phyloP scores from a whole-genome alignment of 2,113 vertebrate genomes.

The Pelecanoides urinatrix region DNA sequence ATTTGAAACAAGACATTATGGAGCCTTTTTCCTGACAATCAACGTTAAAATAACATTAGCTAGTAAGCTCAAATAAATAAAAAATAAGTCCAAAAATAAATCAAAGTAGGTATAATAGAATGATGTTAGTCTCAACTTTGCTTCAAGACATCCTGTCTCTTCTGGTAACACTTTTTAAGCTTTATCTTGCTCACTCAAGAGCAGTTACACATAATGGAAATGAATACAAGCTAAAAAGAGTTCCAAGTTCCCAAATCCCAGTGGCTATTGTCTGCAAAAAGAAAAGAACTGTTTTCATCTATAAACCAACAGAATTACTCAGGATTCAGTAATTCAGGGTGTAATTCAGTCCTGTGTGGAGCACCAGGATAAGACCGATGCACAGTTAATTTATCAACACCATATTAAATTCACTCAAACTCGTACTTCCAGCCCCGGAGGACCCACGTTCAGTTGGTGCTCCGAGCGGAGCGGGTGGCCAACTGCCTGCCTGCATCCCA shows the following conservation, averaged over 20 bases:
- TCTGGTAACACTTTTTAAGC: neutral
- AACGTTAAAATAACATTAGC: constrained; percentile 15
- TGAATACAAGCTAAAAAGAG: neutral
- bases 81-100: constrained; percentile 43
- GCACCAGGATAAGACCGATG: neutral
- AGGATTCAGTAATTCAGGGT: neutral
- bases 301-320: neutral
- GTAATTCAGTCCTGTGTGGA: neutral
- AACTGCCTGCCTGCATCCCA: neutral
- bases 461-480: fast-evolving
- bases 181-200: neutral
- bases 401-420: neutral
- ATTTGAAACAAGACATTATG: neutral
- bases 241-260: neutral
- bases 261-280: neutral
- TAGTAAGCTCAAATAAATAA: constrained; percentile 37
- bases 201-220: neutral
- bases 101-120: constrained; percentile 32
- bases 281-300: neutral
- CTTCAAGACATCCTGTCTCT: constrained; percentile 33
- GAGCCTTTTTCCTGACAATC: constrained; percentile 6
- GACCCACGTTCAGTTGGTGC: fast-evolving
- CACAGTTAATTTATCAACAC: neutral
- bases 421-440: fast-evolving
- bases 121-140: neutral